Conservation (phyloP, 2,888 invertebrate species). For the Bembecia ichneumoniformis region DNA sequence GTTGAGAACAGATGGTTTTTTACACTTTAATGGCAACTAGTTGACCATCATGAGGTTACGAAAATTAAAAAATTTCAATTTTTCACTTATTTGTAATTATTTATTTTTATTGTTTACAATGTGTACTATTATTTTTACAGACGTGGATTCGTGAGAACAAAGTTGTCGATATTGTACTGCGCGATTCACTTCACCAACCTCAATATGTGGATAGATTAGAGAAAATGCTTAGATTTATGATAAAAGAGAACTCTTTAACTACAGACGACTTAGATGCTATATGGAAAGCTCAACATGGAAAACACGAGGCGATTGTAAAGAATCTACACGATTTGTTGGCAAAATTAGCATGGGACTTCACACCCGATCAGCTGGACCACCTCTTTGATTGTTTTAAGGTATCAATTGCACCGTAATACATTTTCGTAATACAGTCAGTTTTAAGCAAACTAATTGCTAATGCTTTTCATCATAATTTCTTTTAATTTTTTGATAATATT, state of each 20-base stretch:
- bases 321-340: slow-evolving; percentile 97
- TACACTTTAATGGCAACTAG: no score
- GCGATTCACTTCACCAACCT: slow-evolving; percentile 97
- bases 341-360: slow-evolving; percentile 98
- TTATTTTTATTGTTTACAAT: not conserved
- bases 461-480: no score
- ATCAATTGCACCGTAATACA: slow-evolving; percentile 7
- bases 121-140: slow-evolving; percentile 49
- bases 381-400: slow-evolving; percentile 97
- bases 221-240: slow-evolving; percentile 96
- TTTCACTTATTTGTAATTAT: not conserved
- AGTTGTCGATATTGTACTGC: slow-evolving; percentile 93
- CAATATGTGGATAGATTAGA: slow-evolving; percentile 98
- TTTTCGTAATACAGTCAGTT: no score
- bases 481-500: no score
- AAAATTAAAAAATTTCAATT: no score
- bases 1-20: no score
- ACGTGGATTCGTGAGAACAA: slow-evolving; percentile 97
- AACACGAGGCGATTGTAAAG: slow-evolving; percentile 98
- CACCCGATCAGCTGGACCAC: slow-evolving; percentile 96
- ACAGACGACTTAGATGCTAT: slow-evolving; percentile 93
- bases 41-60: no score
- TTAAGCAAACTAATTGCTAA: no score
- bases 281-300: slow-evolving; percentile 97
- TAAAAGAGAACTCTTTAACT: slow-evolving; percentile 92